These are phyloP conservation scores for Caenorhabditis briggsae DNA, from an alignment of 1,140 invertebrate genomes.

Conservation along the genomic window DNA sequence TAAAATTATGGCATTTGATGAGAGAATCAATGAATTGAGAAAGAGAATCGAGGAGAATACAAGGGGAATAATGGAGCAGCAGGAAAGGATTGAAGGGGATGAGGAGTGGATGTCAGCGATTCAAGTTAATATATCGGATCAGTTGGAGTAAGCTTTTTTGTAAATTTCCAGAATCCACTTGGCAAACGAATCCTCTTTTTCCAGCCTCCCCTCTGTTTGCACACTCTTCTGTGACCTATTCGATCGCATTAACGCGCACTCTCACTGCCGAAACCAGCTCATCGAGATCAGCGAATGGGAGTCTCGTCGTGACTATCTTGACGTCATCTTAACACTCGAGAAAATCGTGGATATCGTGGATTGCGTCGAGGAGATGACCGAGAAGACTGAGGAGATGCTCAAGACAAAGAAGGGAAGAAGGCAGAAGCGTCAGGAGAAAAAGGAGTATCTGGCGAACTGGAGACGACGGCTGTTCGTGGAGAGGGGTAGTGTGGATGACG, in stretches of 20 bases:
- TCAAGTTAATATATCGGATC: neutral
- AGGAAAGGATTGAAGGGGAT: slow-evolving; percentile 2
- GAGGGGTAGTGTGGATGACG: neutral
- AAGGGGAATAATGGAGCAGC: neutral
- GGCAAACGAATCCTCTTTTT: neutral
- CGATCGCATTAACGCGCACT: slow-evolving; percentile 61
- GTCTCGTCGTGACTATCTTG: neutral
- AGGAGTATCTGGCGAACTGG: slow-evolving; percentile 40
- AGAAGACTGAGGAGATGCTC: neutral
- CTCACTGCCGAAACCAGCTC: slow-evolving; percentile 16
- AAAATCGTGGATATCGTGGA: slow-evolving; percentile 17
- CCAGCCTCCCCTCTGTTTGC: slow-evolving; percentile 39
- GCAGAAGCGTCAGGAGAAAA: slow-evolving; percentile 21
- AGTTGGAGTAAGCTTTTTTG: slow-evolving; percentile 37
- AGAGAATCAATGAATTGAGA: slow-evolving; percentile 28
- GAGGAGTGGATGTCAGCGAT: neutral
- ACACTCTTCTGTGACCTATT: slow-evolving; percentile 61
- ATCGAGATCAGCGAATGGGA: slow-evolving; percentile 37
- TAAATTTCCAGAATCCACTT: neutral
- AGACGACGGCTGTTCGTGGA: slow-evolving; percentile 14
- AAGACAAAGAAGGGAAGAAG: slow-evolving; percentile 10
- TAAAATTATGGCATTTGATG: slow-evolving; percentile 36
- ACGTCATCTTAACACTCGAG: slow-evolving; percentile 1
- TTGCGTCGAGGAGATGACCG: slow-evolving; percentile 6
- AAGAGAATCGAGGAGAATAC: neutral